These are phyloP conservation scores for Formica aserva DNA, from an alignment of 2,888 invertebrate species.

Conservation along the genomic window DNA sequence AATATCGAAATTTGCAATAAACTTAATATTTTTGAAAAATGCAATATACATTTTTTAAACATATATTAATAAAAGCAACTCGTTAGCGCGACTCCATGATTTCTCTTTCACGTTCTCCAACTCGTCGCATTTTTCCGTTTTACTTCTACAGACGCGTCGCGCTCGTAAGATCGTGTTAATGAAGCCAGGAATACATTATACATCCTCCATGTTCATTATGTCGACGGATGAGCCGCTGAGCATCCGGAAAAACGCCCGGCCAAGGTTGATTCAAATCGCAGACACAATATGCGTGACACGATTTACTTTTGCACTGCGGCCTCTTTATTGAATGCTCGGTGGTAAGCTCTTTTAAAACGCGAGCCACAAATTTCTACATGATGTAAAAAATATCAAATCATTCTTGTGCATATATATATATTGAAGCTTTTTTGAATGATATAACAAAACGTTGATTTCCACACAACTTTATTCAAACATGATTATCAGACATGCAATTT, in stretches of 20 bases:
- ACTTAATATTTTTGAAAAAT: not conserved
- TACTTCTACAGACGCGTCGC: not conserved
- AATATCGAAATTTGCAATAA: not conserved
- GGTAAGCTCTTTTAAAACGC: not conserved
- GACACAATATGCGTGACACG: not conserved
- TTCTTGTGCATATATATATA: not conserved
- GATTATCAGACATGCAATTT: not conserved
- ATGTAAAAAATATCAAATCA: not conserved
- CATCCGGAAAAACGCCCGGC: not conserved
- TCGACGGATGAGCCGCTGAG: not conserved
- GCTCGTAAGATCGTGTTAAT: not conserved
- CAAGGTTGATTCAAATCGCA: not conserved
- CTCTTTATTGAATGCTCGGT: not conserved
- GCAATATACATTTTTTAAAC: slow-evolving; percentile 8
- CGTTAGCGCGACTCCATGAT: slow-evolving; percentile 4
- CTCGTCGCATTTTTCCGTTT: not conserved
- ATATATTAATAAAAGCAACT: slow-evolving; percentile 54
- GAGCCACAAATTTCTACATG: not conserved
- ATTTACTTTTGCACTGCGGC: not conserved
- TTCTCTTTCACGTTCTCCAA: not conserved
- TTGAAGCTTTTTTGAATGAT: not conserved
- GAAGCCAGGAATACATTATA: not conserved
- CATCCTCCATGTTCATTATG: not conserved
- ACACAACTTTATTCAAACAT: not conserved
- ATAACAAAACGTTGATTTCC: not conserved